Base-by-base conservation (phyloP, 2,888 invertebrate species). In the Auanema sp. region DNA sequence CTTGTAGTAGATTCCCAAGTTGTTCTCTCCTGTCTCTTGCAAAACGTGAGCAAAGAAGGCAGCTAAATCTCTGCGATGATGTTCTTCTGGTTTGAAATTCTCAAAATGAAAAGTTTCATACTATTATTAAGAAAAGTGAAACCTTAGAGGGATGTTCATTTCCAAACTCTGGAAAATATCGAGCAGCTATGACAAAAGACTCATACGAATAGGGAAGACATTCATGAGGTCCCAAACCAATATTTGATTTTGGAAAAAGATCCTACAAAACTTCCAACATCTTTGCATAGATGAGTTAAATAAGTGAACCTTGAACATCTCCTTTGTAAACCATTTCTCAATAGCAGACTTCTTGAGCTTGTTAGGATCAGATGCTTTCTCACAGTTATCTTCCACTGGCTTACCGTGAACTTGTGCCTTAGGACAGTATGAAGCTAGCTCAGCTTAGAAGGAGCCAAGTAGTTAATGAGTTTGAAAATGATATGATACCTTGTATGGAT, bases 1-100 rank as follows among this genome's bases (percentile, higher is more conserved):
- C 54, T 60, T 74, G 72, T 76, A 69, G 54, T 77, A 82, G 12
- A 82, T 61, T 12, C 67, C 66, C 43, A 79, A 65, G 66, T 82
- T 76, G 41, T 79, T 82, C 51, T 83, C 79, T 3, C 83, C 83
- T 41, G 83, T 83, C 64, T 83, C 83, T 56, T 83, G 83, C 0
- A 83, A 61, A 18, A 77, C 79, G 53, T 83, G 83, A 0, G 83
- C 80, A 44, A 83, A 82, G 58, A 83, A 83, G 8, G 80, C 78
- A 6, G 83, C 78, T 10, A 83, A 69, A 58, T 83, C 83, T 10
- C 81, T 47, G 14, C 73, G 66, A 25, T 71, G 67, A 60, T 73
- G 68, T 55, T 73, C 73, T 50, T 66, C 60, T 16, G 70, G 61
- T 47, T 68, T 69, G 66, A 66, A 73, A n/a, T 58, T 60, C 61